Evolutionary conservation across 2,888 invertebrate genomes (phyloP).

Genomic region (Hartigia nigra): DNA sequence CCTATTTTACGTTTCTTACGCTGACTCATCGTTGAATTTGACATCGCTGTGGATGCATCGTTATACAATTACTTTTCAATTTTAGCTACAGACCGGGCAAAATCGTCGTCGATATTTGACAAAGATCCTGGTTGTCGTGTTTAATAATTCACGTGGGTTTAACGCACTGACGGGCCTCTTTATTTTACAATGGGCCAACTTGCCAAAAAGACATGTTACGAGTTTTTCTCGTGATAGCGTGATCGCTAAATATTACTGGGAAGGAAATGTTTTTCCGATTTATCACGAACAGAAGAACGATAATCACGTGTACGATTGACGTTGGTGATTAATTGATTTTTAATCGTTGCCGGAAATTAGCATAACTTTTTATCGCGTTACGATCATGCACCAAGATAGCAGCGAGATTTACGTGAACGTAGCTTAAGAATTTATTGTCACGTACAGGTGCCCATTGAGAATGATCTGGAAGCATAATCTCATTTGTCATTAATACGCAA

Average conservation of each 20-base stretch:
- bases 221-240: neutral
- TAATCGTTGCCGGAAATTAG: neutral
- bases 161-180: neutral
- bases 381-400: neutral
- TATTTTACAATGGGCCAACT: neutral
- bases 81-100: neutral
- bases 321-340: neutral
- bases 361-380: neutral
- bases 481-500: conserved; percentile 1
- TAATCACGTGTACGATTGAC: neutral
- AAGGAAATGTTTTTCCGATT: neutral
- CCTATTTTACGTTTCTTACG: neutral
- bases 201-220: neutral
- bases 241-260: neutral
- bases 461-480: neutral
- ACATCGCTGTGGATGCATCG: neutral
- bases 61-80: neutral
- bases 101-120: neutral
- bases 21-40: neutral
- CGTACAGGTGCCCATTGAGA: neutral
- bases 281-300: neutral
- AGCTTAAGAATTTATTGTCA: neutral
- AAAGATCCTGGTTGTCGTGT: neutral
- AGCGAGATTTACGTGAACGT: neutral
- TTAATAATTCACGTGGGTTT: neutral